Evolutionary conservation across 2,113 vertebrate species (phyloP).

Genomic region (Pleuronectes platessa): DNA sequence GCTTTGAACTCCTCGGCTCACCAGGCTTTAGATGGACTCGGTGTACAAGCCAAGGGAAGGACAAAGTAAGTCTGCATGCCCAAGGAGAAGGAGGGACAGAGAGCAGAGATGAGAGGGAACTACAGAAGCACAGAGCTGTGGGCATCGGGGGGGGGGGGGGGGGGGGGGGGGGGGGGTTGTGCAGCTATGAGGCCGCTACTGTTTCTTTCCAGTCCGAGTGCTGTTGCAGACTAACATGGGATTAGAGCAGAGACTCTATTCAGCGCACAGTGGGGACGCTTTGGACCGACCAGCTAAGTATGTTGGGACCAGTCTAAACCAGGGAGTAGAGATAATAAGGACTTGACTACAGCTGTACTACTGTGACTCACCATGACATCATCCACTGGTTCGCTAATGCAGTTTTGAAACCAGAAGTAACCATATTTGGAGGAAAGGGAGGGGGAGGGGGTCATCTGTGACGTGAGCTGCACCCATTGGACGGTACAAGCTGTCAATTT

Average conservation of each 20-base stretch:
- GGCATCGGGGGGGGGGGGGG: conserved; percentile 38
- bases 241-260: conserved; percentile 63
- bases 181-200: conserved; percentile 37
- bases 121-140: conserved; percentile 41
- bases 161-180: conserved; percentile 39
- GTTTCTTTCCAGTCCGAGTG: conserved; percentile 30
- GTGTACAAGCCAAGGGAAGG: conserved; percentile 36
- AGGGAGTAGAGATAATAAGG: conserved; percentile 22
- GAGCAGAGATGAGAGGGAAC: conserved; percentile 35
- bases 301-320: conserved; percentile 23
- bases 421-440: too few relatives aligned
- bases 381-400: too few relatives aligned
- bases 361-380: too few relatives aligned
- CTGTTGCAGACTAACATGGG: conserved; percentile 51
- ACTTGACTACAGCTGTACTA: conserved; percentile 14
- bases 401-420: neutral
- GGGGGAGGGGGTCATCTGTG: too few relatives aligned
- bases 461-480: too few relatives aligned
- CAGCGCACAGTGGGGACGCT: conserved; percentile 27
- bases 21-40: conserved; percentile 40
- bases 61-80: conserved; percentile 30
- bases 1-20: conserved; percentile 43
- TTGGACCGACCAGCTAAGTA: conserved; percentile 34
- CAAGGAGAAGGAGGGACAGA: conserved; percentile 16
- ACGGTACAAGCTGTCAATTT: too few relatives aligned